Base-by-base conservation (phyloP, 2,888 invertebrate species). In the Agriopis aurantiaria region DNA sequence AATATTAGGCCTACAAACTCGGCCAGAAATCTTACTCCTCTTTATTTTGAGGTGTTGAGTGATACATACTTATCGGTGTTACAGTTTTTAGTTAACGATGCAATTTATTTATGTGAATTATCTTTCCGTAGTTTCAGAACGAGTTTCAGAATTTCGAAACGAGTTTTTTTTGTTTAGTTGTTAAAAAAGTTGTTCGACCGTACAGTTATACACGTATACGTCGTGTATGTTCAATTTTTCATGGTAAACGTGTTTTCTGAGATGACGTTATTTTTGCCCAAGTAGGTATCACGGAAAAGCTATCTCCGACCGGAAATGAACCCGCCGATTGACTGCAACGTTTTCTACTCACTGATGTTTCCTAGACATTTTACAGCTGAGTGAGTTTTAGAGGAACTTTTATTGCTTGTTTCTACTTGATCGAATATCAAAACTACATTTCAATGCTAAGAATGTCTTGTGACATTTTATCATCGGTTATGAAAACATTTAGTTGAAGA, bases 1-100 rank as follows among this genome's bases (percentile, higher is more conserved):
- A 85, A 85, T 85, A 84, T 82, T 87, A 86, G 80, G 77, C 75
- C 71, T 78, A 74, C 79, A 69, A 83, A 83, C 75, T 76, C 71
- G 77, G 80, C 75, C 78, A 78, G 74, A 79, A 78, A 79, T 79
- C 77, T 77, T 74, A 73, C 73, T 78, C 75, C 68, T 69, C 73
- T 69, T 76, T 76, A 78, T 74, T 74, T 79, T 79, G 80, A 81
- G 75, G 75, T 79, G 85, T 73, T 77, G 84, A 86, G 73, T 76
- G 85, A 85, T 85, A 84, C 74, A 82, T 76, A 75, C 75, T 78
- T 80, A 81, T 83, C 81, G 78, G 68, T 72, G 74, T 52, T 57
- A 69, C 67, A 67, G 63, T 62, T 65, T 68, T 68, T 61, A 57
- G 61, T 51, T 65, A 61, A 70, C 65, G 68, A 67, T 63, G 43